Conservation (phyloP, 2,113 vertebrate species). For the Muntiacus reevesi region DNA sequence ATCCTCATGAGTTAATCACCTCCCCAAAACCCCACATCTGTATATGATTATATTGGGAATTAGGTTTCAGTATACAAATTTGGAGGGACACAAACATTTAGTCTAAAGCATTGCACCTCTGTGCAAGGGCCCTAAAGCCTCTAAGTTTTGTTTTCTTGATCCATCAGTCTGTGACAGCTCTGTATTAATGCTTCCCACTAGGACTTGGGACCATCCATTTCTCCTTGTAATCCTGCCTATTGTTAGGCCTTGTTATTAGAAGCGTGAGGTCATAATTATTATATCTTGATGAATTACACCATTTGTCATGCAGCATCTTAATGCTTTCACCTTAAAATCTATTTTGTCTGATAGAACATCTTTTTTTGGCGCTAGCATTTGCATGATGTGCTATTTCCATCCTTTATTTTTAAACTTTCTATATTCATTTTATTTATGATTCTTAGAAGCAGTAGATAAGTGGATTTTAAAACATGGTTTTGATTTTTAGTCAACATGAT, state of each 20-base stretch:
- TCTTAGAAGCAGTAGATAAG: background rate
- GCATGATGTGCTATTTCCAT: background rate
- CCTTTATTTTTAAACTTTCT: background rate
- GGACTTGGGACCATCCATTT: background rate
- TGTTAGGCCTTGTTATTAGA: background rate
- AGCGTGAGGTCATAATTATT: background rate
- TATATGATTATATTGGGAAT: background rate
- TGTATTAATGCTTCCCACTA: background rate
- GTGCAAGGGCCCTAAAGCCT: background rate
- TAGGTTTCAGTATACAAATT: background rate
- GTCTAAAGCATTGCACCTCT: background rate
- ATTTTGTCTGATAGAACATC: background rate
- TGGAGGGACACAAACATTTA: background rate
- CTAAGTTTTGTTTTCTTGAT: background rate
- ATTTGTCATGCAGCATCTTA: background rate
- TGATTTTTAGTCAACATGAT: slow-evolving; percentile 7
- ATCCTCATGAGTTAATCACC: background rate
- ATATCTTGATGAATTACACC: background rate
- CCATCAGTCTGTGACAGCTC: background rate
- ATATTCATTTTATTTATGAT: background rate
- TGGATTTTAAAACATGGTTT: background rate
- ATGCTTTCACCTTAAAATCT: background rate
- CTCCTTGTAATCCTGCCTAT: background rate
- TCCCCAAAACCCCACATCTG: background rate
- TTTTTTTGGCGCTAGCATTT: background rate